Conservation (phyloP, 1,140 invertebrate genomes). For the Zaprionus gabonicus region DNA sequence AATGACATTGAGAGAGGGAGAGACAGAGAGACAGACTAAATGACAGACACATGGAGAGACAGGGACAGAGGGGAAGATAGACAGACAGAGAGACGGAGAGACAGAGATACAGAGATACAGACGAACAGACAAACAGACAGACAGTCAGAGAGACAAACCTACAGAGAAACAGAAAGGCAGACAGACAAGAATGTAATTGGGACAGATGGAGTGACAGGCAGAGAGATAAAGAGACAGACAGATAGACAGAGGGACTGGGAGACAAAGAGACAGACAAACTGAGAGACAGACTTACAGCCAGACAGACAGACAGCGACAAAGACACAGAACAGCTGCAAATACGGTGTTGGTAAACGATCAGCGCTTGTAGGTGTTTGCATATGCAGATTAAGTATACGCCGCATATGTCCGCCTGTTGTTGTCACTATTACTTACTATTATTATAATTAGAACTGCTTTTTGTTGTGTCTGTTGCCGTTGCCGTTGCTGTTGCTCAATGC, state of each 20-base stretch:
- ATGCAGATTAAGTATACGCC: neutral
- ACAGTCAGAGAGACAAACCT: neutral
- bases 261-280: neutral
- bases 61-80: too few species aligned
- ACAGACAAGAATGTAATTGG: too few species aligned
- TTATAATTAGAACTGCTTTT: neutral
- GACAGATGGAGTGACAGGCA: neutral
- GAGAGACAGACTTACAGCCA: neutral
- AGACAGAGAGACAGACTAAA: neutral
- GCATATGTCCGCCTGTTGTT: neutral
- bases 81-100: too few species aligned
- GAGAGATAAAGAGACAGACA: neutral
- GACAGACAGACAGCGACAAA: neutral
- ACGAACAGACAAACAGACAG: neutral
- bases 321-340: neutral
- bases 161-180: neutral
- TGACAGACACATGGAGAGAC: neutral
- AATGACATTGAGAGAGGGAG: constrained; percentile 23
- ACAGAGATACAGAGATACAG: too few species aligned
- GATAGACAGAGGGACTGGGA: too few species aligned
- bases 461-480: neutral
- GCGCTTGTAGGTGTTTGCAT: neutral
- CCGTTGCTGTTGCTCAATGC: constrained; percentile 23
- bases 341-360: neutral
- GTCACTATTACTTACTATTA: neutral